Base-by-base conservation (phyloP, 2,797 vertebrate genomes). In the Pangasius krempfi region DNA sequence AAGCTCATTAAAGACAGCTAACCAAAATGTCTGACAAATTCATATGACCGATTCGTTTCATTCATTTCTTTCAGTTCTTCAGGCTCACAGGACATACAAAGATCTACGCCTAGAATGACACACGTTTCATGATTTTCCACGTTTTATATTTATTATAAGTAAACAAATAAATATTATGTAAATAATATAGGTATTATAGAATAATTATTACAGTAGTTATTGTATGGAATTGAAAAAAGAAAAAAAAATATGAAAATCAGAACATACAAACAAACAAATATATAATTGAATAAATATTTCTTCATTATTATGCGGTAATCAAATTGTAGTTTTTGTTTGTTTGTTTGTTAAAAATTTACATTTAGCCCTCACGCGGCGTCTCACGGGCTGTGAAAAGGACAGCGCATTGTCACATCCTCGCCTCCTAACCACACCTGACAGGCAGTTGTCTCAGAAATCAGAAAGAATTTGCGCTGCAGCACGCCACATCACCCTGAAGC, bases 371-470 rank as follows among this genome's bases (percentile, higher is more conserved):
- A 44, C 72, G 18, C 16, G 5, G 10, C 13, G 25, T 47, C 7
- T 4, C 1, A 9, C n/a, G 22, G 30, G 76, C 76, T 22, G 76
- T 56, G 37, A 93, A 89, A 93, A 85, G 85, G 44, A 54, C 64
- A 85, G 87, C 80, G 85, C 84, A 58, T 86, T 83, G 87, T 87
- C 84, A 92, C 47, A 84, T 3, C n/a, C 18, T 30, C 5, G 16
- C n/a, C 47, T 91, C 89, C 87, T 84, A 90, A 92, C 89, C 83
- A 84, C 58, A 88, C 85, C 89, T 91, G 89, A 92, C 79, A 90
- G 30, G 54, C 72, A 89, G 91, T 92, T 88, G 52, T 88, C 68
- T 90, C 86, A 76, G 70, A 88, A 75, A 86, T 75, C 89, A 88
- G 83, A 85, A 72, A 44, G 88, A 84, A 86, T 88, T 81, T 83